phyloP scores from a whole-genome alignment of 2,797 vertebrate genomes.

The Orestias chungarensis region DNA sequence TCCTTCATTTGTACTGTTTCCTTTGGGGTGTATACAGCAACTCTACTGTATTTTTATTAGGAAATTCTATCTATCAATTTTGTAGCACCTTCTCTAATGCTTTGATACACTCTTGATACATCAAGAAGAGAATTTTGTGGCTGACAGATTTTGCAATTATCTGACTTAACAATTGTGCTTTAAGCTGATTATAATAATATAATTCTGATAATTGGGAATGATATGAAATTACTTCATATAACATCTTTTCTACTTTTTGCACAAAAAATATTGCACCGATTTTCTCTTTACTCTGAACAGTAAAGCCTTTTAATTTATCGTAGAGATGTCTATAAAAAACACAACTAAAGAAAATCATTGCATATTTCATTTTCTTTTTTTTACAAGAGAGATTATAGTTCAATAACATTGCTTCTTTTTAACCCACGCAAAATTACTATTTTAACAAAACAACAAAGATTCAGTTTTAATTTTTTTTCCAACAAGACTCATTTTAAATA shows the following conservation, averaged over 20 bases:
- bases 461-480: background rate
- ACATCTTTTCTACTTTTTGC: background rate
- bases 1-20: slow-evolving; percentile 43
- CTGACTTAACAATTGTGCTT: background rate
- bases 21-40: slow-evolving; percentile 27
- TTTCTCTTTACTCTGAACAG: too few relatives aligned
- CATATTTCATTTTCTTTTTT: background rate
- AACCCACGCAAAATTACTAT: too few relatives aligned
- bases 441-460: background rate
- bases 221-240: too few relatives aligned
- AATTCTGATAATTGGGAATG: too few relatives aligned
- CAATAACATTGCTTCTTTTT: background rate
- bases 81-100: slow-evolving; percentile 31
- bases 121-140: background rate
- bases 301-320: background rate
- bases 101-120: background rate
- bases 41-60: too few relatives aligned
- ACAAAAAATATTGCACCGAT: too few relatives aligned
- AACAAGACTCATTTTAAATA: background rate
- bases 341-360: background rate
- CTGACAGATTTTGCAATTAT: background rate
- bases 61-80: slow-evolving; percentile 58
- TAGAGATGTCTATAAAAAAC: background rate
- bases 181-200: background rate
- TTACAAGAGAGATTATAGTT: background rate